These are phyloP conservation scores for Cassiopea andromeda DNA, from an alignment of 30 jellyfish, hydroid and myxozoan species.

Conservation along the genomic window DNA sequence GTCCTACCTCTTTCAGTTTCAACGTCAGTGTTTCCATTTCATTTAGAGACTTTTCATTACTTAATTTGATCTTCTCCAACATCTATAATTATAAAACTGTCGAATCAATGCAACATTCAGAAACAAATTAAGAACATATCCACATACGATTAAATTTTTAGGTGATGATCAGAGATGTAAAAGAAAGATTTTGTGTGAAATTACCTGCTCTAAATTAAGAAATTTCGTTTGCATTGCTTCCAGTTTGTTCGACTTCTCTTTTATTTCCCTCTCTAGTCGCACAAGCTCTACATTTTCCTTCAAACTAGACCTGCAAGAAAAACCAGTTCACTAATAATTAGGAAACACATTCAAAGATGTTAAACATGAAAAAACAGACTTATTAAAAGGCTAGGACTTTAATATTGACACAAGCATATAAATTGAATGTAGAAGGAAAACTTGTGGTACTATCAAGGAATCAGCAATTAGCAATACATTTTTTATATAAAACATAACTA, in stretches of 20 bases:
- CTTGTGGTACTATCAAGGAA: too few relatives aligned
- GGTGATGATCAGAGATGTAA: background rate
- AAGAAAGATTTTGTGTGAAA: background rate
- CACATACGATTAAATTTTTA: too few relatives aligned
- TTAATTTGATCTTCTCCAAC: conserved; percentile 75
- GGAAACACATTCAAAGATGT: too few relatives aligned
- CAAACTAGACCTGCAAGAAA: conserved; percentile 62
- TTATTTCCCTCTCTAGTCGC: conserved; percentile 90
- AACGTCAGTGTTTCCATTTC: conserved; percentile 86
- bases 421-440: too few relatives aligned
- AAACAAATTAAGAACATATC: too few relatives aligned
- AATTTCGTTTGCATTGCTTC: conserved; percentile 90
- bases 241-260: conserved; percentile 78
- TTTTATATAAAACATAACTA: too few relatives aligned
- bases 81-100: conserved; percentile 37
- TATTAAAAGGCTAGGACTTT: too few relatives aligned
- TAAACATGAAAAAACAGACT: too few relatives aligned
- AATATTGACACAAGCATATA: too few relatives aligned
- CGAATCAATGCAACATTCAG: background rate
- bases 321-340: too few relatives aligned
- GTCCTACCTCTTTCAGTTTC: conserved; percentile 80
- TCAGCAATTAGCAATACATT: too few relatives aligned
- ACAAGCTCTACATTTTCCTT: conserved; percentile 90
- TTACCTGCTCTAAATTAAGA: conserved; percentile 88
- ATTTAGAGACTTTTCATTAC: conserved; percentile 85